phyloP scores from a whole-genome alignment of 2,797 vertebrate species.

The Malurus splendens region DNA sequence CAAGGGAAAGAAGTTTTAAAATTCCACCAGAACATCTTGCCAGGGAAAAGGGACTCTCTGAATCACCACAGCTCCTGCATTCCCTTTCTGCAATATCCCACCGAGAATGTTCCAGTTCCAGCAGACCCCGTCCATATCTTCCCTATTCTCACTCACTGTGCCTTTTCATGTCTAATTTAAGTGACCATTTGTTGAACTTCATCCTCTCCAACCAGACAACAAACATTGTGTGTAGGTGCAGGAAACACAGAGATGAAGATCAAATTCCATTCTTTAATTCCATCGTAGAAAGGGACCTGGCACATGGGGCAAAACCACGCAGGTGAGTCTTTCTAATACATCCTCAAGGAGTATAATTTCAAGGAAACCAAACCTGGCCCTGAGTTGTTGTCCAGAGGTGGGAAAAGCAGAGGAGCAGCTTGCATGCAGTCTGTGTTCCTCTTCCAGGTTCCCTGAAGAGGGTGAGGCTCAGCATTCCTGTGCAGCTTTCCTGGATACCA shows the following conservation, averaged over 20 bases:
- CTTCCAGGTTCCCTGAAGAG: not conserved
- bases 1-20: not conserved
- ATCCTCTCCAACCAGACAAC: not conserved
- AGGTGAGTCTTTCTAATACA: not conserved
- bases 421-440: not conserved
- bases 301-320: not conserved
- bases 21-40: not conserved
- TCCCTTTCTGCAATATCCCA: not conserved
- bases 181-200: not conserved
- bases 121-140: not conserved
- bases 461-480: not conserved
- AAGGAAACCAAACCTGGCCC: not conserved
- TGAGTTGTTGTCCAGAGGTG: not conserved
- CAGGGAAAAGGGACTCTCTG: not conserved
- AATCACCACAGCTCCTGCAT: not conserved
- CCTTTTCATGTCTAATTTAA: not conserved
- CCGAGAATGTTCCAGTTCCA: rapidly evolving
- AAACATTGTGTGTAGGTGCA: not conserved
- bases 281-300: not conserved
- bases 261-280: not conserved
- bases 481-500: not conserved
- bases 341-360: not conserved
- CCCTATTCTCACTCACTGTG: not conserved
- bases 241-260: not conserved
- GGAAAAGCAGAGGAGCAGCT: not conserved